phyloP scores from a whole-genome alignment of 2,113 vertebrate genomes.

The Chloebia gouldiae region DNA sequence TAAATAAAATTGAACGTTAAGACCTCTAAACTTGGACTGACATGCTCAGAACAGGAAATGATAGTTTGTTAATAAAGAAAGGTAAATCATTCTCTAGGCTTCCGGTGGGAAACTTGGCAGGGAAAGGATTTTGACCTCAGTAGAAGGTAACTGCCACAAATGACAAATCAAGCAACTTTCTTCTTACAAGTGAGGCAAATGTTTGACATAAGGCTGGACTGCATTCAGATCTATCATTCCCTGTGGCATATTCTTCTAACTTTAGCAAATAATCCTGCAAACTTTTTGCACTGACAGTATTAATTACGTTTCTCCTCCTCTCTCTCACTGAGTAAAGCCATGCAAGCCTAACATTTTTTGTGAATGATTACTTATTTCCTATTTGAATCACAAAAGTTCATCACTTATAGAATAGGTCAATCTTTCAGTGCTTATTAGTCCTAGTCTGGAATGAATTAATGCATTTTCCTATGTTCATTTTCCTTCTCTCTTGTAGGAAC shows the following conservation, averaged over 20 bases:
- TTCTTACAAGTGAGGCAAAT: conserved; percentile 63
- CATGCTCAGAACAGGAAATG: conserved; percentile 71
- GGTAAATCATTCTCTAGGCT: conserved; percentile 81
- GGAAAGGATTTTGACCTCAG: conserved; percentile 65
- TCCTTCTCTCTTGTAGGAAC: not conserved
- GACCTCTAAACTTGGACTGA: conserved; percentile 56
- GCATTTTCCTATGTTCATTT: not conserved
- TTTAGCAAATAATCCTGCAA: conserved; percentile 51
- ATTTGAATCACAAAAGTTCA: conserved; percentile 43
- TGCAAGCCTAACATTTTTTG: conserved; percentile 18
- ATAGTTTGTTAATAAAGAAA: conserved; percentile 78
- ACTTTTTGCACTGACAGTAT: not conserved
- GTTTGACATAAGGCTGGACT: conserved; percentile 67
- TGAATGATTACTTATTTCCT: conserved; percentile 52
- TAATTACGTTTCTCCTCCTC: not conserved
- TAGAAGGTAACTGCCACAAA: conserved; percentile 68
- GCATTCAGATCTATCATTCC: conserved; percentile 55
- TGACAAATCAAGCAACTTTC: conserved; percentile 71
- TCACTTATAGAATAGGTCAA: conserved; percentile 42
- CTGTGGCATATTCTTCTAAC: conserved; percentile 40
- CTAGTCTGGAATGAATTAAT: conserved; percentile 36
- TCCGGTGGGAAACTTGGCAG: conserved; percentile 77
- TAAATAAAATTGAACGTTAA: conserved; percentile 64
- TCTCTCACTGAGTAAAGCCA: not conserved
- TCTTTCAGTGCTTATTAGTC: conserved; percentile 38